phyloP scores from a whole-genome alignment of 2,797 vertebrate genomes.

The Pteronotus mesoamericanus region DNA sequence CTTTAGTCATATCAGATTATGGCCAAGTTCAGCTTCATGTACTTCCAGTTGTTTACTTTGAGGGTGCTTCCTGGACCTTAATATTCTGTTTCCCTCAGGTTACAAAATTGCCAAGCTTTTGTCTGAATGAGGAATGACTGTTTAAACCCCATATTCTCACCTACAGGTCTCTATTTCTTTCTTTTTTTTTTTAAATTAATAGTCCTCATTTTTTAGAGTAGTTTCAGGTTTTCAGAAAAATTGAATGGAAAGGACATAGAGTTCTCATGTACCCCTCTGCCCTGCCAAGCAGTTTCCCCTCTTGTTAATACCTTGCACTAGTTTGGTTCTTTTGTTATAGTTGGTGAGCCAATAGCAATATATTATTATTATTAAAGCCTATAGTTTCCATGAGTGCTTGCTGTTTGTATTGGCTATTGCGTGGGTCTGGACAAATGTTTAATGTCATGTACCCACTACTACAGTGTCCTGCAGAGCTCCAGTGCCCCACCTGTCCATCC shows the following conservation, averaged over 20 bases:
- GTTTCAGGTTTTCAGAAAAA: background rate
- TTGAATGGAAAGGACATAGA: background rate
- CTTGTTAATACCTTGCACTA: background rate
- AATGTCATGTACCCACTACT: background rate
- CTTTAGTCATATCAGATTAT: background rate
- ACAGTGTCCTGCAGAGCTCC: background rate
- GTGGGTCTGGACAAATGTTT: background rate
- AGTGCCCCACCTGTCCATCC: background rate
- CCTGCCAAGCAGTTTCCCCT: too few species aligned
- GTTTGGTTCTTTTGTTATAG: background rate
- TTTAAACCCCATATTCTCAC: background rate
- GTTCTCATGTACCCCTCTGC: background rate
- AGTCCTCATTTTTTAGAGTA: background rate
- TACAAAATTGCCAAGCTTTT: background rate
- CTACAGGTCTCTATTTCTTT: background rate
- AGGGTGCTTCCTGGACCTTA: background rate
- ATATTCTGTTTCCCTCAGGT: background rate
- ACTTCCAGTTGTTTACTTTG: background rate
- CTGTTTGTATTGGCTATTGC: background rate
- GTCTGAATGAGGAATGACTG: background rate
- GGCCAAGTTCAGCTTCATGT: background rate
- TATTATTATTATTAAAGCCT: background rate
- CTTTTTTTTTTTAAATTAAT: background rate
- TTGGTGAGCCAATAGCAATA: background rate
- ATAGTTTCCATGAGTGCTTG: background rate